Base-by-base conservation (phyloP, 2,888 invertebrate species). In the Clistopyga incitator region DNA sequence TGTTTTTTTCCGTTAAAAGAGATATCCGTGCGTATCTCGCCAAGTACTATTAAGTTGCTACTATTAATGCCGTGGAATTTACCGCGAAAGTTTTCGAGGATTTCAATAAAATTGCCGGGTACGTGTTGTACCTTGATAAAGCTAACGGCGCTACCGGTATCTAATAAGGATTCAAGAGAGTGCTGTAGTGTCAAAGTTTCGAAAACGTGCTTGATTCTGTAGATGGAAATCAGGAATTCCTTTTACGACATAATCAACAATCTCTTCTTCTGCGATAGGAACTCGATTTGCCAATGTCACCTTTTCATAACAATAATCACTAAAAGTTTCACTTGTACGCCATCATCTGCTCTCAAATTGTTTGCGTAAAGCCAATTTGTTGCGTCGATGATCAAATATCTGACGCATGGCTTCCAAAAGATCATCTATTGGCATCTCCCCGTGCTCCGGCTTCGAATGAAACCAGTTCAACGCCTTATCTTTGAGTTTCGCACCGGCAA, bases 301-400 rank as follows among this genome's bases (percentile, higher is more conserved):
- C 72, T 87, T 86, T 47, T 84, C 85, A 20, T 86, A 80, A 38
- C 38, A 77, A 64, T 87, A 86, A 34, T 86, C 86, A 38, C 74
- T 79, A 54, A 85, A 87, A 0, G 81, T 76, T 52, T 86, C 86
- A 6, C 25, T 38, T 10, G 38, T 11, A n/a, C 70, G 70, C 86
- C 86, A 87, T 13, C 13, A 25, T 11, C 85, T 42, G 0, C 76
- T 18, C 25, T 85, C 86, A 25, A 86, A 87, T 45, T 78, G 71
- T 11, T 78, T 74, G 0, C 85, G 72, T 29, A 78, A 64, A 8
- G 77, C 42, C 15, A 85, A 13, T 74, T 71, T 77, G 11, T 52
- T 42, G 8, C 81, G 81, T 18, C 84, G 82, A 45, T 68, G 71
- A 47, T 78, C 72, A 54, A 84, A 87, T 82, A 87, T 85, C 10